Evolutionary conservation across 2,797 vertebrate genomes (phyloP).

Genomic region (Limosa lapponica): DNA sequence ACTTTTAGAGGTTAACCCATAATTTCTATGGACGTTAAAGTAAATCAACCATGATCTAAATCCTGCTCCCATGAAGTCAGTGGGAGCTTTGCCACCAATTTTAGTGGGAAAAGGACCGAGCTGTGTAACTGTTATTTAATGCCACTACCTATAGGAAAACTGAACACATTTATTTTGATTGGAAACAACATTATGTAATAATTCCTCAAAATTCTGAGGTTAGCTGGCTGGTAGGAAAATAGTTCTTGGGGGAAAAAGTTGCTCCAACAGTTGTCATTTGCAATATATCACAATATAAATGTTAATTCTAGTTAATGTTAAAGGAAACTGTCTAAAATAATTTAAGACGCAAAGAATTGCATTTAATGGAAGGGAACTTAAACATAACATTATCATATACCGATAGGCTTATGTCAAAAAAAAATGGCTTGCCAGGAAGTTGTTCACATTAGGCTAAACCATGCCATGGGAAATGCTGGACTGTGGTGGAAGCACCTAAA

Average conservation of each 20-base stretch:
- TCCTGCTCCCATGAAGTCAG: slow-evolving; percentile 38
- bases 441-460: not conserved
- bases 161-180: slow-evolving; percentile 57
- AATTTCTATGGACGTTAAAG: slow-evolving; percentile 23
- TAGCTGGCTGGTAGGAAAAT: not conserved
- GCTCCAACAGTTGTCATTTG: slow-evolving; percentile 27
- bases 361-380: not conserved
- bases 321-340: slow-evolving; percentile 9
- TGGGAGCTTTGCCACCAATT: slow-evolving; percentile 26
- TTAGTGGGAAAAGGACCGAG: not conserved
- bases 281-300: slow-evolving; percentile 33
- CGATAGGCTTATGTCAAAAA: not conserved
- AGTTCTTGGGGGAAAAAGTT: slow-evolving; percentile 15
- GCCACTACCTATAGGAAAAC: slow-evolving; percentile 32
- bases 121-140: slow-evolving; percentile 44
- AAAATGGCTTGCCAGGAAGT: not conserved
- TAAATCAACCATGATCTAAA: slow-evolving; percentile 23
- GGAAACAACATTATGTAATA: slow-evolving; percentile 45
- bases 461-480: not conserved
- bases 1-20: slow-evolving; percentile 19
- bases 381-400: not conserved
- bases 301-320: slow-evolving; percentile 4
- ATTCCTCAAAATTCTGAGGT: slow-evolving; percentile 21
- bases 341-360: not conserved
- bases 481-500: not conserved